phyloP scores from a whole-genome alignment of 1,140 invertebrate species.

The Oreohelix idahoensis region DNA sequence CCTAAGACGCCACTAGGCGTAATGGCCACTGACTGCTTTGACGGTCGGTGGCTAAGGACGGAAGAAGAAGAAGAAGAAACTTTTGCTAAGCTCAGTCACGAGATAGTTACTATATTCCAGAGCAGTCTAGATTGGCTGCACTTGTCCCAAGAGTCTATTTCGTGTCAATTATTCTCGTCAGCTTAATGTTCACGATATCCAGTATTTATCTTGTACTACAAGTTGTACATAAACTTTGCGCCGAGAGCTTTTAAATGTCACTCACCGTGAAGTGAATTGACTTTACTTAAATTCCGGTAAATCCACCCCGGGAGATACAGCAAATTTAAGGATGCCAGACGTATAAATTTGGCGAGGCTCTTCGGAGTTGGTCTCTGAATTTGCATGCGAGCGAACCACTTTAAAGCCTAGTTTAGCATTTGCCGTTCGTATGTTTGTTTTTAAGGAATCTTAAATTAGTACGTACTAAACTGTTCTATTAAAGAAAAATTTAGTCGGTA shows the following conservation, averaged over 20 bases:
- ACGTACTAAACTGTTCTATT: background rate
- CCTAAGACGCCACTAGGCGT: too few species aligned
- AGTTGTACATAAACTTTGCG: background rate
- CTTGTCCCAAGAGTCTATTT: background rate
- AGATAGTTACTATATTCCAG: background rate
- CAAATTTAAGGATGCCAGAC: background rate
- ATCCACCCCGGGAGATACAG: background rate
- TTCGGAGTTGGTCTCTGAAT: background rate
- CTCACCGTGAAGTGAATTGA: background rate
- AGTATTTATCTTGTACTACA: background rate
- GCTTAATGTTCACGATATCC: background rate
- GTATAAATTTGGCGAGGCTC: background rate
- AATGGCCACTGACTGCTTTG: too few species aligned
- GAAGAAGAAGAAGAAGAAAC: too few species aligned
- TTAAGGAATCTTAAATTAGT: background rate
- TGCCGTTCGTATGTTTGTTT: background rate
- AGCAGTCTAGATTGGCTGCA: background rate
- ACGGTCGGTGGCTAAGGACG: too few species aligned
- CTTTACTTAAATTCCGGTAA: background rate
- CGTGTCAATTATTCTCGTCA: background rate
- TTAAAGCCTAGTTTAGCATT: background rate
- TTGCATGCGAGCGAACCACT: background rate
- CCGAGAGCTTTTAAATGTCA: background rate
- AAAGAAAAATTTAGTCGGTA: background rate
- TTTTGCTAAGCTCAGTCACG: background rate